phyloP scores from a whole-genome alignment of 2,797 vertebrate species.

The Sebastes minor region DNA sequence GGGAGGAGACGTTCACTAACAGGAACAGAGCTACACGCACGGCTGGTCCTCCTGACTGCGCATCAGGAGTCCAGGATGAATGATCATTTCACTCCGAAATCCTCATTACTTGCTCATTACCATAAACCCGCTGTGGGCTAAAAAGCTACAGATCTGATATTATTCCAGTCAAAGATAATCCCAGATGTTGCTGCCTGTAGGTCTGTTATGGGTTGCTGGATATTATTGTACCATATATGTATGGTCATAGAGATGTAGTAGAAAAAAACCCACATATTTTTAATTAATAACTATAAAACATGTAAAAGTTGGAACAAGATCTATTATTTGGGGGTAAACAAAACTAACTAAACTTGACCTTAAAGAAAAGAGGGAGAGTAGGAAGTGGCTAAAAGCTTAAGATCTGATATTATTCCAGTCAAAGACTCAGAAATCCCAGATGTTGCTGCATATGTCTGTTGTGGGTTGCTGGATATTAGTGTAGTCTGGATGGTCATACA shows the following conservation, averaged over 20 bases:
- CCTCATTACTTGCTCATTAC: slow-evolving; percentile 25
- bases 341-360: neutral
- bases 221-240: slow-evolving; percentile 13
- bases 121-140: neutral
- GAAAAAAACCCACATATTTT: neutral
- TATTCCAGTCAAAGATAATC: neutral
- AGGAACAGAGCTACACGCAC: slow-evolving; percentile 65
- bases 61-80: slow-evolving; percentile 69
- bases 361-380: neutral
- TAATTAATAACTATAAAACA: neutral
- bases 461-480: slow-evolving; percentile 22
- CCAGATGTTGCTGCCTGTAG: slow-evolving; percentile 45
- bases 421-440: slow-evolving; percentile 25
- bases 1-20: slow-evolving; percentile 73
- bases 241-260: neutral
- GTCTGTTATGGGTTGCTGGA: slow-evolving; percentile 31
- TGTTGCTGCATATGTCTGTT: slow-evolving; percentile 43
- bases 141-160: neutral
- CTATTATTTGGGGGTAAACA: no score
- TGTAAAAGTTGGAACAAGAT: neutral
- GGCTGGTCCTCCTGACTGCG: slow-evolving; percentile 73
- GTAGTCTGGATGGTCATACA: slow-evolving; percentile 15
- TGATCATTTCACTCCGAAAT: slow-evolving; percentile 43
- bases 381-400: neutral
- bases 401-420: neutral